Evolutionary conservation across 2,113 vertebrate species (phyloP).

Genomic region (Dipodomys merriami): DNA sequence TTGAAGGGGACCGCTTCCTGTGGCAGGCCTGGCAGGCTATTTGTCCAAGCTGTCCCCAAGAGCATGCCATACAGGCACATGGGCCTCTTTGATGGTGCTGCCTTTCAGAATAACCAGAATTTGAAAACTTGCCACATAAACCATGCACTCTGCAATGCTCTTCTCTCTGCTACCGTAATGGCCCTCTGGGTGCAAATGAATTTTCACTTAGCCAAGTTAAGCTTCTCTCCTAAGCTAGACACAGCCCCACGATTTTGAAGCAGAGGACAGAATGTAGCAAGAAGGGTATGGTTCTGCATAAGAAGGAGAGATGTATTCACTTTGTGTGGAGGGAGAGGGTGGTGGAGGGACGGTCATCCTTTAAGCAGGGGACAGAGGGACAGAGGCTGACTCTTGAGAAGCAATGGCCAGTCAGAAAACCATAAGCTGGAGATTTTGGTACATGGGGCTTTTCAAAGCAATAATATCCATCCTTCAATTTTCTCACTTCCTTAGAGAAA

Average conservation of each 20-base stretch:
- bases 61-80: conserved; percentile 58
- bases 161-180: conserved; percentile 50
- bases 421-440: neutral
- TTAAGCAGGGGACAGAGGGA: rapidly evolving
- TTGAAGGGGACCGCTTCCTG: conserved; percentile 36
- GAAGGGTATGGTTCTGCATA: neutral
- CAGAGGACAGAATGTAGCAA: neutral
- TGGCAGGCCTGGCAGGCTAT: neutral
- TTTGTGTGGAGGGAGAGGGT: neutral
- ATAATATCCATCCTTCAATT: neutral
- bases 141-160: neutral
- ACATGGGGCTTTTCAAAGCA: neutral
- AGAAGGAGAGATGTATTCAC: neutral
- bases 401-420: neutral
- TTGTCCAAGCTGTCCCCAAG: conserved; percentile 46
- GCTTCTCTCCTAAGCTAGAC: neutral
- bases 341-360: neutral
- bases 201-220: conserved; percentile 37
- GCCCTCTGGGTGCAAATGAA: conserved; percentile 34
- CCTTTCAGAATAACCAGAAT: conserved; percentile 41
- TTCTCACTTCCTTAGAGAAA: neutral
- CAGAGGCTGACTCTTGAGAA: neutral
- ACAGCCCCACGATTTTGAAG: neutral
- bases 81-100: conserved; percentile 36
- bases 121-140: conserved; percentile 56